Percentiles rank a stretch among this genome's conserved stretches.
Conservation (phyloP, 2,888 invertebrate genomes). For the Junonia oenone region DNA sequence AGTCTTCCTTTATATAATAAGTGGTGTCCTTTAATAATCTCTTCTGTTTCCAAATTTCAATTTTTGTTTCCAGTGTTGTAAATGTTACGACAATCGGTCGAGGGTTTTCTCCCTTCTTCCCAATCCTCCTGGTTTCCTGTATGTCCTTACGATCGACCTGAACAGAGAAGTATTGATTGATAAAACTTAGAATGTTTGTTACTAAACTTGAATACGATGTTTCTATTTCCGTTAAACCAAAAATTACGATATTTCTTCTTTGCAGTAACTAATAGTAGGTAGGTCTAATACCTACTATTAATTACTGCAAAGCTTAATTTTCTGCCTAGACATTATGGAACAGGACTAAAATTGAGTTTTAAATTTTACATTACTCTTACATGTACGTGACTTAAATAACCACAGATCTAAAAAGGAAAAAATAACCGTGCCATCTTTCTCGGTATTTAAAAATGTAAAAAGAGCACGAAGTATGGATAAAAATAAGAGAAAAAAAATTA, state of each 20-base stretch:
- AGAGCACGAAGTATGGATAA: too few species aligned
- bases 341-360: too few species aligned
- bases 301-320: too few species aligned
- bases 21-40: background rate
- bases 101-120: conserved; percentile 2
- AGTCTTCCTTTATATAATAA: background rate
- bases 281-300: too few species aligned
- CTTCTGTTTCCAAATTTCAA: background rate
- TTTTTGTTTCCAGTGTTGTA: conserved; percentile 1
- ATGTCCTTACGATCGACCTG: background rate
- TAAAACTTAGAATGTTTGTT: background rate
- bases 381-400: too few species aligned
- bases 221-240: background rate
- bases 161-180: conserved; percentile 3
- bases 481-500: too few species aligned
- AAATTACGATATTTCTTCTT: background rate
- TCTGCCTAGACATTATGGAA: too few species aligned
- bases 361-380: too few species aligned
- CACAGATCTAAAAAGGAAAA: too few species aligned
- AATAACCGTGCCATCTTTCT: too few species aligned
- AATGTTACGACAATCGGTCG: background rate
- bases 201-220: background rate
- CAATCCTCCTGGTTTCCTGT: conserved; percentile 4
- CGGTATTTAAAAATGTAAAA: too few species aligned
- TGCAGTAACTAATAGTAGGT: too few species aligned